Evolutionary conservation across 2,888 invertebrate genomes (phyloP).

Genomic region (Stegophylla sp.): DNA sequence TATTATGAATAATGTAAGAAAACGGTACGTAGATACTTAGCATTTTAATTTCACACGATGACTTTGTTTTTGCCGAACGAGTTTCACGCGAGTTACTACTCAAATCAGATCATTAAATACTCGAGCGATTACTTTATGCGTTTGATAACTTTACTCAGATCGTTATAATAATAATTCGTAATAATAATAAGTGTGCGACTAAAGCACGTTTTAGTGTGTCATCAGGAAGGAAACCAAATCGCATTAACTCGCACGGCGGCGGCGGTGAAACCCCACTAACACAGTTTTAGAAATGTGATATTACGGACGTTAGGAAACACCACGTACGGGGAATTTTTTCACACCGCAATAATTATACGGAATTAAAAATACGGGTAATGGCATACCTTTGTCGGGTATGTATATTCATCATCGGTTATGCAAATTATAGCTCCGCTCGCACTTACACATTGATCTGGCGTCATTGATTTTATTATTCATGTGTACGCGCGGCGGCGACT

Average conservation of each 20-base stretch:
- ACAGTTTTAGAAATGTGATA: constrained; percentile 1
- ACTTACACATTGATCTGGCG: neutral
- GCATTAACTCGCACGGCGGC: neutral
- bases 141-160: neutral
- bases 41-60: neutral
- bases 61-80: neutral
- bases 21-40: neutral
- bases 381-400: neutral
- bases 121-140: neutral
- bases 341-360: neutral
- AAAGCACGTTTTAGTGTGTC: constrained; percentile 3
- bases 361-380: neutral
- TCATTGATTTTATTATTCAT: constrained; percentile 29
- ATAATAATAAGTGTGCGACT: too few species aligned
- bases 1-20: neutral
- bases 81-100: neutral
- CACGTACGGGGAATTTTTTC: neutral
- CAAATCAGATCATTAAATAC: constrained; percentile 1
- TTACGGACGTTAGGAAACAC: neutral
- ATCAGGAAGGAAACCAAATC: constrained; percentile 4
- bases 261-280: constrained; percentile 8
- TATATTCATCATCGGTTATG: constrained; percentile 8
- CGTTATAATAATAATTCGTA: neutral
- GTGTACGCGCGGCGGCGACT: neutral
- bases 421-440: constrained; percentile 6